A percentile compares a stretch with the other conserved stretches of the same genome.
These are phyloP conservation scores for Nebria brevicollis DNA, from an alignment of 2,888 invertebrate genomes.

Conservation along the genomic window DNA sequence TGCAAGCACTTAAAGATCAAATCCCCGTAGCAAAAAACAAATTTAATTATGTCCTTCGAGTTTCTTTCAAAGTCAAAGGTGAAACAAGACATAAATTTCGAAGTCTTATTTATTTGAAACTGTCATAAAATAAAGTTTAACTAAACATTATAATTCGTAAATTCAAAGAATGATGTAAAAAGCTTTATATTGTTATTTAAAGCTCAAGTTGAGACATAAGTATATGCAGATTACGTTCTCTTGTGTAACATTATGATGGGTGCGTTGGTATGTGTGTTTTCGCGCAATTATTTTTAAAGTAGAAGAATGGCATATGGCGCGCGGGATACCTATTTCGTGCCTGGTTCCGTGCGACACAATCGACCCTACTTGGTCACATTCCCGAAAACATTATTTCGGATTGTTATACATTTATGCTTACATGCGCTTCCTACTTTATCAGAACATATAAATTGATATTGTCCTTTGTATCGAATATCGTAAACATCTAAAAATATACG, in stretches of 20 bases:
- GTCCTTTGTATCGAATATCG: background rate
- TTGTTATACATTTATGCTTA: conserved; percentile 12
- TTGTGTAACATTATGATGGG: conserved; percentile 1
- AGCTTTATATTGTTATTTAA: background rate
- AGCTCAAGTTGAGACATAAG: background rate
- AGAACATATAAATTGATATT: conserved; percentile 11
- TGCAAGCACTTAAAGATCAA: no score
- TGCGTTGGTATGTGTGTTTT: conserved; percentile 21
- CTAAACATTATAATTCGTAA: background rate
- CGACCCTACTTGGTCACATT: conserved; percentile 28
- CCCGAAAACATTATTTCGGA: background rate
- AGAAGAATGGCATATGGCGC: conserved; percentile 24
- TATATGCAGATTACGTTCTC: background rate
- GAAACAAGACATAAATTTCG: background rate
- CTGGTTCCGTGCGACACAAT: conserved; percentile 33
- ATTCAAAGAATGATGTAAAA: background rate
- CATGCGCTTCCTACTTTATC: conserved; percentile 3
- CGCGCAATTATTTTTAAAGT: conserved; percentile 26
- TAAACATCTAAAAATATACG: background rate
- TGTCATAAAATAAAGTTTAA: background rate
- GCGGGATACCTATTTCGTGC: conserved; percentile 34
- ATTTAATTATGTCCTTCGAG: background rate
- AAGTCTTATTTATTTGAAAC: background rate
- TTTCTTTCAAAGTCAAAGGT: background rate
- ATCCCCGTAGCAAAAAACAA: no score